Base-by-base conservation (phyloP, 2,797 vertebrate species). In the Pseudomugil gertrudae region DNA sequence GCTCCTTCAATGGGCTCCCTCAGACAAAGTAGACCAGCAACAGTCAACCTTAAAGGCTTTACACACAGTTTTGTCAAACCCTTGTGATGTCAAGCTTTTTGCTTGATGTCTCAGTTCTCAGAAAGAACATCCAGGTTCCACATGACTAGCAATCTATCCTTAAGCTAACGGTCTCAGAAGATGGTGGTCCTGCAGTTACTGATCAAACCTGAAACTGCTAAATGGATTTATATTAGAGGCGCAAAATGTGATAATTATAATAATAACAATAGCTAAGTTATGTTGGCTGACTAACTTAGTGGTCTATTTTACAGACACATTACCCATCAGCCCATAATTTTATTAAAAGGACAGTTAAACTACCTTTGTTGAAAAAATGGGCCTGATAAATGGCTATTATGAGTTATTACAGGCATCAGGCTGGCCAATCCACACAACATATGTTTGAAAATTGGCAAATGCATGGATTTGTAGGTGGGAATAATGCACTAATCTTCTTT, bases 121-220 rank as follows among this genome's bases (percentile, higher is more conserved):
- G 66, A 73, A 72, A 81, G 66, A 85, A 84, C 24, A 17, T 72
- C 26, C 15, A 51, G 50, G 27, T 83, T 77, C 80, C 72, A 76
- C 57, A 35, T 47, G 50, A 54, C 51, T 43, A 70, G 7, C 50
- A 52, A 52, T 17, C 43, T 8, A 40, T 5, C 10, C 26, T 84
- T 76, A 85, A 69, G 61, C 62, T 32, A 53, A 10, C 57, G 63
- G 70, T 67, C 63, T 59, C 62, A 4, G 64, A 72, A 68, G 54
- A 6, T 1, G 9, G 32, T 21, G n/a, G 40, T 29, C 27, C 17
- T 23, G 48, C 27, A 45, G 51, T 13, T 48, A 1, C 29, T 14
- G 54, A 58, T 43, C 43, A 19, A n/a, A 33, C 26, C 32, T 47
- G 36, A 75, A 65, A 74, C 63, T 81, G 23, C 2, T 32, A 4